Evolutionary conservation across 2,797 vertebrate species (phyloP), one percentile per base, ranked within the genome.

Genomic region (Steatocranus sp.): DNA sequence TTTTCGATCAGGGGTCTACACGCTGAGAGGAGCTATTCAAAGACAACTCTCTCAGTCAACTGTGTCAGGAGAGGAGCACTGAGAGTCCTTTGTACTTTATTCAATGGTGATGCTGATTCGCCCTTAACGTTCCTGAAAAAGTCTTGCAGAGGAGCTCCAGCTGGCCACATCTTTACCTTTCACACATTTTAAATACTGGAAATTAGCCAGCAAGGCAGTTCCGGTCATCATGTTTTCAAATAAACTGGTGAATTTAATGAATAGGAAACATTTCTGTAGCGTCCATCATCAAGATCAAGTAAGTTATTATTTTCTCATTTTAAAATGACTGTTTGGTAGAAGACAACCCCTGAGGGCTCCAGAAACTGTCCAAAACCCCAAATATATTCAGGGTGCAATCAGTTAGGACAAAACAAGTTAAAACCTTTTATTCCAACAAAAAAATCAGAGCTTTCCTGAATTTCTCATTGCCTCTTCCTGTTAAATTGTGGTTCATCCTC

Each of bases 11-110:
- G 15, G 2, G 6, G 7, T 46, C 54, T 20, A 25, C 83, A 27
- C 51, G 74, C 78, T 88, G 85, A 91, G 90, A 92, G 86, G 86
- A 89, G 38, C 84, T 88, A 75, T 90, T 93, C 88, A 70, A 46
- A 83, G 79, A 23, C 49, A 32, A 30, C 41, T 53, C 73, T n/a
- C 27, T 15, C 43, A 73, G 83, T 85, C 77, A 56, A 76, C 80
- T 34, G 89, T 70, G 86, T 86, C 83, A 43, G 86, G 83, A 84
- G 86, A 87, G 3, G 36, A 81, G 7, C 36, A 5, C 79, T 63
- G 58, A 91, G 83, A 11, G 25, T 1, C 76, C 89, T 91, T 91
- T 93, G 89, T 93, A 27, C 83, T 91, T 32, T 2, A 30, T 68
- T 87, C 84, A 83, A 49, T 36, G 50, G 63, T 48, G 81, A 14